A percentile compares a stretch with the other conserved stretches of the same genome.
These are phyloP conservation scores for Chloroceryle inda DNA, from an alignment of 2,797 vertebrate species.

Conservation along the genomic window DNA sequence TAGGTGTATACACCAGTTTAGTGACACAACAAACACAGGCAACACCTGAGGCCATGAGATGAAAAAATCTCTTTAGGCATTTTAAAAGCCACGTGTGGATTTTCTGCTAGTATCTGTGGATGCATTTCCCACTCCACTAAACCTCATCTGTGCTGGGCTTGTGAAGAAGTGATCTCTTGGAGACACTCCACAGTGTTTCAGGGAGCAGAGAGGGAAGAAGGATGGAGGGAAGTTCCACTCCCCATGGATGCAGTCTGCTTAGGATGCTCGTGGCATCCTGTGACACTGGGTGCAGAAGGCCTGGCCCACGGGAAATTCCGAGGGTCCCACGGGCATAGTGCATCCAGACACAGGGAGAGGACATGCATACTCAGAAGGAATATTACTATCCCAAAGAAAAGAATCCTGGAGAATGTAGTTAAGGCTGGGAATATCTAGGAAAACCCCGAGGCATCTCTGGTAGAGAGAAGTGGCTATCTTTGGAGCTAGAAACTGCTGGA, in stretches of 20 bases:
- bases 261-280: neutral
- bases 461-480: neutral
- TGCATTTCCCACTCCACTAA: neutral
- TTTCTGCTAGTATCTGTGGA: neutral
- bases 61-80: neutral
- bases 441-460: neutral
- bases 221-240: neutral
- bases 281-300: neutral
- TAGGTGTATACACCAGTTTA: neutral
- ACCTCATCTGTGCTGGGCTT: neutral
- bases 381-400: neutral
- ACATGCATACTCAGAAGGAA: neutral
- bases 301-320: neutral
- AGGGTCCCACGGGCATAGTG: neutral
- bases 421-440: neutral
- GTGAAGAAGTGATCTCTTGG: neutral
- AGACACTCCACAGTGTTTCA: neutral
- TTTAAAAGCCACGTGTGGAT: neutral
- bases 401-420: neutral
- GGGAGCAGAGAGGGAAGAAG: neutral
- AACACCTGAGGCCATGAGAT: accelerated
- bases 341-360: neutral
- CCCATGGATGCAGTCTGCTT: neutral
- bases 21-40: neutral
- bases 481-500: neutral